A percentile compares a stretch with the other conserved stretches of the same genome.
Evolutionary conservation across 2,113 vertebrate species (phyloP).

Genomic region (Formicarius rufipectus): DNA sequence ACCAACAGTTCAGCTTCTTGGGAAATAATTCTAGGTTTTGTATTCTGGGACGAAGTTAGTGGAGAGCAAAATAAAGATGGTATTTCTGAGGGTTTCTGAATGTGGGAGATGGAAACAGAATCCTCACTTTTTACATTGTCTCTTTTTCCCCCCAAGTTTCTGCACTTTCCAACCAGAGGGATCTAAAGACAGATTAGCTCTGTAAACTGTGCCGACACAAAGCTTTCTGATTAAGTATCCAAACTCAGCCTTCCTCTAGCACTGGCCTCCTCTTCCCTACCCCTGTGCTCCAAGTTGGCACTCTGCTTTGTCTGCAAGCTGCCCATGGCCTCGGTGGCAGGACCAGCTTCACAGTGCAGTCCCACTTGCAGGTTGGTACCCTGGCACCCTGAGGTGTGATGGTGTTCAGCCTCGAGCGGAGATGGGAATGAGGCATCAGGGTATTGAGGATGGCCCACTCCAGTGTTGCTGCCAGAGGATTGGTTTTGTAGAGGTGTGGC

Average conservation of each 20-base stretch:
- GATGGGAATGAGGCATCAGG: neutral
- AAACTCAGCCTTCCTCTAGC: neutral
- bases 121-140: neutral
- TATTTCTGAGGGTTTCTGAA: neutral
- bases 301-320: neutral
- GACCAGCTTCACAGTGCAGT: neutral
- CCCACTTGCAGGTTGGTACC: neutral
- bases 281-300: neutral
- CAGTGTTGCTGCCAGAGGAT: neutral
- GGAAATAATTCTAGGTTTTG: neutral
- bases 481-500: neutral
- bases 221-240: neutral
- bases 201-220: neutral
- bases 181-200: neutral
- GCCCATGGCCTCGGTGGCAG: fast-evolving
- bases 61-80: neutral
- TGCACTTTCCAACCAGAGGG: neutral
- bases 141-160: neutral
- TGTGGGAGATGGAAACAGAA: neutral
- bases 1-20: neutral
- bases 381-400: fast-evolving
- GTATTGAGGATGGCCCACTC: neutral
- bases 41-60: neutral
- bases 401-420: neutral
- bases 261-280: neutral